A percentile compares a stretch with the other conserved stretches of the same genome.
phyloP scores from a whole-genome alignment of 2,113 vertebrate species.

The Xiphorhynchus elegans region DNA sequence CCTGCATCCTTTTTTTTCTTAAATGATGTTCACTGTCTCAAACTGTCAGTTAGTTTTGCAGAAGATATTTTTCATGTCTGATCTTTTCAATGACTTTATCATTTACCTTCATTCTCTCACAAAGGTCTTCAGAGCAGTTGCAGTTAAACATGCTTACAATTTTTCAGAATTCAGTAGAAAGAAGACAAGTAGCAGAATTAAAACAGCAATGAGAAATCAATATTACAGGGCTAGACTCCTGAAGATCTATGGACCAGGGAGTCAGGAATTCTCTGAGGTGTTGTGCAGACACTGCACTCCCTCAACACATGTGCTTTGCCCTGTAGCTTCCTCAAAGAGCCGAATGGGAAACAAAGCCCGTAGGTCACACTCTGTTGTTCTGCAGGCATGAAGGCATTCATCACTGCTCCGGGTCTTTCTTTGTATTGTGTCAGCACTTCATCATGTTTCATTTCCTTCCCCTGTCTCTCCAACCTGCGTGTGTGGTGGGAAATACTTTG shows the following conservation, averaged over 20 bases:
- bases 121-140: background rate
- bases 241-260: background rate
- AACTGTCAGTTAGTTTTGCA: background rate
- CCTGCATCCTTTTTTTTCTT: background rate
- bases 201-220: constrained; percentile 3
- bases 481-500: background rate
- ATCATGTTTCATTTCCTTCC: background rate
- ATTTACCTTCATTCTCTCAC: background rate
- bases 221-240: background rate
- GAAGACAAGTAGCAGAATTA: background rate
- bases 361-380: background rate
- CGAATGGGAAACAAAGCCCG: background rate
- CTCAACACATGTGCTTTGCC: accelerated
- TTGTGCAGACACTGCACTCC: background rate
- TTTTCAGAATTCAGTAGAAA: background rate
- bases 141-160: background rate
- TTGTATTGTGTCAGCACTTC: background rate
- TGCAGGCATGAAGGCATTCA: background rate
- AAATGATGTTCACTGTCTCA: background rate
- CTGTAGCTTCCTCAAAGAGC: background rate
- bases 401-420: background rate
- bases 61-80: background rate
- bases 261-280: background rate
- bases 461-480: background rate
- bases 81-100: background rate